A percentile compares a stretch with the other conserved stretches of the same genome.
phyloP scores from a whole-genome alignment of 1,140 invertebrate species.

The Neodiprion virginianus region DNA sequence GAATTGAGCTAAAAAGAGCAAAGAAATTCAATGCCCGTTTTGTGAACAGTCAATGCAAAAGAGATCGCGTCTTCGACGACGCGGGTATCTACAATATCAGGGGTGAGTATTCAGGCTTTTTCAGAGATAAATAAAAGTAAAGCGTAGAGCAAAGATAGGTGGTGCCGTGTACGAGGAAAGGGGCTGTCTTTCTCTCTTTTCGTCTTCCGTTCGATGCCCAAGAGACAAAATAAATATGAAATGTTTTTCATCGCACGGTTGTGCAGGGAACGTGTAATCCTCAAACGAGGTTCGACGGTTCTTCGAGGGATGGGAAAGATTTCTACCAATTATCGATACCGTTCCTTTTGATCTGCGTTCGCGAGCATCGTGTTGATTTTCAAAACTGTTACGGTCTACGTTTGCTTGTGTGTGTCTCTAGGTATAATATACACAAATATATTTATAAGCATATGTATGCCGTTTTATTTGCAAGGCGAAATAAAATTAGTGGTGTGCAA shows the following conservation, averaged over 20 bases:
- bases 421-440: too few relatives aligned
- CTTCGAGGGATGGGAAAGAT: constrained; percentile 39
- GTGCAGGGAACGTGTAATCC: constrained; percentile 45
- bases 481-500: background rate
- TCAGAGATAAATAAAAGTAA: constrained; percentile 45
- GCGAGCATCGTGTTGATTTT: constrained; percentile 48
- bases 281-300: constrained; percentile 45
- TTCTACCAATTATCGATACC: constrained; percentile 60
- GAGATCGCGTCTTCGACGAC: background rate
- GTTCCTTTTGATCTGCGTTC: constrained; percentile 53
- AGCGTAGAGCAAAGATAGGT: constrained; percentile 39
- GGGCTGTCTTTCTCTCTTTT: constrained; percentile 27
- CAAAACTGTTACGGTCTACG: constrained; percentile 44
- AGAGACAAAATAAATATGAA: constrained; percentile 52
- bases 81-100: background rate
- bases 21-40: background rate
- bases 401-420: too few relatives aligned
- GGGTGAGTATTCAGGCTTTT: constrained; percentile 30
- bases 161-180: constrained; percentile 19
- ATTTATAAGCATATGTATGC: too few relatives aligned
- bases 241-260: constrained; percentile 38
- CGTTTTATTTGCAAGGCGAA: background rate
- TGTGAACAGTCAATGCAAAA: background rate
- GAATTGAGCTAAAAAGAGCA: background rate
- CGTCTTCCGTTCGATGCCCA: constrained; percentile 30